These are phyloP conservation scores for Lasiurus borealis DNA, from an alignment of 2,113 vertebrate genomes.

Conservation along the genomic window DNA sequence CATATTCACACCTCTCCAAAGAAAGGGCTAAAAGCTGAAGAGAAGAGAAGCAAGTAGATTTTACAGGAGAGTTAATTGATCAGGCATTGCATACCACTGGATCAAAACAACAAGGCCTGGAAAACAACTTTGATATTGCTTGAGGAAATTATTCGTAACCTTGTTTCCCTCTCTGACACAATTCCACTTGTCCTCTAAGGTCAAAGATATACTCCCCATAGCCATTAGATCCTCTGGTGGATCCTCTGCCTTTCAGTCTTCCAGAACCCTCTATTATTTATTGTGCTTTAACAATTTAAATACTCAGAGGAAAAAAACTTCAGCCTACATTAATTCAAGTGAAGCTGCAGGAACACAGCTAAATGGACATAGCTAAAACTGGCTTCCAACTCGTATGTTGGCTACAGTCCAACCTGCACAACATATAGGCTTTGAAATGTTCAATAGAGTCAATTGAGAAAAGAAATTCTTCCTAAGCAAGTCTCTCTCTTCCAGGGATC, in stretches of 20 bases:
- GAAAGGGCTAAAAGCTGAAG: neutral
- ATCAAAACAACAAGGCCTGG: neutral
- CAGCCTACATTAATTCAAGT: neutral
- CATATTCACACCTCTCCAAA: neutral
- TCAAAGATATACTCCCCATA: neutral
- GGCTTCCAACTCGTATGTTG: neutral
- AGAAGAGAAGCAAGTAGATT: neutral
- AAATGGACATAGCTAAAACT: neutral
- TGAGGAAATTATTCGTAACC: neutral
- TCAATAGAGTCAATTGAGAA: neutral
- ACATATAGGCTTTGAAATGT: neutral
- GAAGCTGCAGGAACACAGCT: neutral
- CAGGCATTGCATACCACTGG: neutral
- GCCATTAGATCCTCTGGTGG: neutral
- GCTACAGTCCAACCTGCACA: neutral
- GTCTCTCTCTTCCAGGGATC: neutral
- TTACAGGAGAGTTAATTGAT: neutral
- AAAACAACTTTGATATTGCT: neutral
- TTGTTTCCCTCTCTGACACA: neutral
- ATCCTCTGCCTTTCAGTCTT: slow-evolving; percentile 12
- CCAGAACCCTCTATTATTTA: neutral
- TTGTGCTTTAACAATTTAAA: slow-evolving; percentile 45
- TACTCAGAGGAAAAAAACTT: slow-evolving; percentile 10
- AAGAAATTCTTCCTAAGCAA: neutral
- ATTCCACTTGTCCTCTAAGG: neutral